Percentiles rank a stretch among this genome's conserved stretches.
These are phyloP conservation scores for Apodemia hepburni DNA, from an alignment of 2,888 invertebrate species.

Conservation along the genomic window DNA sequence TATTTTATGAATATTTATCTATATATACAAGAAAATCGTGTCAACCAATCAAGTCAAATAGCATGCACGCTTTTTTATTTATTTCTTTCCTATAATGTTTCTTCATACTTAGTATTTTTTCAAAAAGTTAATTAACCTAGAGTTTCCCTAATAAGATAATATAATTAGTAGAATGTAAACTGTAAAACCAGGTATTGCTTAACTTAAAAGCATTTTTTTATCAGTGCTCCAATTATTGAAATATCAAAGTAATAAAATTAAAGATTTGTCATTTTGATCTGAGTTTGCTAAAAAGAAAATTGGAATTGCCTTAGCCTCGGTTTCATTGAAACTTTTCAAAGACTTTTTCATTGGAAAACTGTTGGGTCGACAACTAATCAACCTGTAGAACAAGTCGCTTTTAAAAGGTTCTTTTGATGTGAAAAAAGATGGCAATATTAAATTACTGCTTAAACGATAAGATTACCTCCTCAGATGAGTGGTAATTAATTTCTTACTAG, in stretches of 20 bases:
- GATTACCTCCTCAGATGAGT: background rate
- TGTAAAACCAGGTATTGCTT: no score
- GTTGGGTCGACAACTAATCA: slow-evolving; percentile 19
- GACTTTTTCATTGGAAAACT: slow-evolving; percentile 16
- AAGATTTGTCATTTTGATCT: slow-evolving; percentile 15
- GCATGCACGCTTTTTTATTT: no score
- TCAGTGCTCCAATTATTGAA: background rate
- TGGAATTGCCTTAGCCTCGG: slow-evolving; percentile 9
- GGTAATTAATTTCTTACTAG: background rate
- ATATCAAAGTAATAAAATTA: slow-evolving; percentile 14
- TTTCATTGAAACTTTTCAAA: slow-evolving; percentile 19
- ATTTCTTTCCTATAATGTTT: no score
- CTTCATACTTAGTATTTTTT: no score
- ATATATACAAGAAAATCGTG: no score
- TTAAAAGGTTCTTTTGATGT: slow-evolving; percentile 15
- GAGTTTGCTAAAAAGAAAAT: slow-evolving; percentile 14
- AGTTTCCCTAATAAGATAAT: no score
- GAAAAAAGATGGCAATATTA: slow-evolving; percentile 16
- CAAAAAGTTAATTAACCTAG: no score
- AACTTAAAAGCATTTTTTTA: no score
- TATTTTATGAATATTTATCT: no score
- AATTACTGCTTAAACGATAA: slow-evolving; percentile 3
- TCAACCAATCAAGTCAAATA: no score
- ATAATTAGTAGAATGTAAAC: no score
- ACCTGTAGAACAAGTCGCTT: slow-evolving; percentile 14